These are phyloP conservation scores for Pseudois nayaur DNA, from an alignment of 2,113 vertebrate genomes.

Conservation along the genomic window DNA sequence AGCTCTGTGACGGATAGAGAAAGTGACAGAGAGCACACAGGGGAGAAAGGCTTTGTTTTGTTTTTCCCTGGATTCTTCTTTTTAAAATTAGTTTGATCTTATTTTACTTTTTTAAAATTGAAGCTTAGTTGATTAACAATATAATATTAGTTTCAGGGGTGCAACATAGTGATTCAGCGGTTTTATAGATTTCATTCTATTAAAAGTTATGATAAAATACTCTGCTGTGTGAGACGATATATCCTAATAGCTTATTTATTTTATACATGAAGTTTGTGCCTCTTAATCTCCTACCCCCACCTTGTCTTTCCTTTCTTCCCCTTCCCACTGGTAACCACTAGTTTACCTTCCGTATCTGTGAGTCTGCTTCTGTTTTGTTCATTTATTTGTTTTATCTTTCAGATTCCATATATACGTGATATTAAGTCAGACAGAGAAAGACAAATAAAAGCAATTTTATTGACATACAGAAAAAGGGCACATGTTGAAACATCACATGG, in stretches of 20 bases:
- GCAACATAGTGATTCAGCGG: background rate
- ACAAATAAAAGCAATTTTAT: background rate
- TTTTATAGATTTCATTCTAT: background rate
- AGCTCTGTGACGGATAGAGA: background rate
- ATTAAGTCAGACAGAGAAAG: background rate
- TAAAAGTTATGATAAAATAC: background rate
- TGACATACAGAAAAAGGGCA: background rate
- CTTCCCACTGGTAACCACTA: background rate
- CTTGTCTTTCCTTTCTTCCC: background rate
- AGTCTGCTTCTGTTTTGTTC: background rate
- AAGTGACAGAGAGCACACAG: background rate
- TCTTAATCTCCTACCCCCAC: background rate
- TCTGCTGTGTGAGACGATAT: background rate
- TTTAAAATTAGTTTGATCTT: background rate
- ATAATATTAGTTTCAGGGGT: background rate
- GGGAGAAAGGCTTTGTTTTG: background rate
- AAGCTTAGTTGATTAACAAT: background rate
- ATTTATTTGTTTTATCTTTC: background rate
- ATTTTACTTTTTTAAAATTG: background rate
- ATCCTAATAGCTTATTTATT: background rate
- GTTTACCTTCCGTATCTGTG: background rate
- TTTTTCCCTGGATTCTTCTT: background rate
- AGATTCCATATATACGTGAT: background rate
- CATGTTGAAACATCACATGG: background rate
- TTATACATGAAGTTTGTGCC: background rate